Base-by-base conservation (phyloP, 2,888 invertebrate genomes). In the Trimorus sp. region DNA sequence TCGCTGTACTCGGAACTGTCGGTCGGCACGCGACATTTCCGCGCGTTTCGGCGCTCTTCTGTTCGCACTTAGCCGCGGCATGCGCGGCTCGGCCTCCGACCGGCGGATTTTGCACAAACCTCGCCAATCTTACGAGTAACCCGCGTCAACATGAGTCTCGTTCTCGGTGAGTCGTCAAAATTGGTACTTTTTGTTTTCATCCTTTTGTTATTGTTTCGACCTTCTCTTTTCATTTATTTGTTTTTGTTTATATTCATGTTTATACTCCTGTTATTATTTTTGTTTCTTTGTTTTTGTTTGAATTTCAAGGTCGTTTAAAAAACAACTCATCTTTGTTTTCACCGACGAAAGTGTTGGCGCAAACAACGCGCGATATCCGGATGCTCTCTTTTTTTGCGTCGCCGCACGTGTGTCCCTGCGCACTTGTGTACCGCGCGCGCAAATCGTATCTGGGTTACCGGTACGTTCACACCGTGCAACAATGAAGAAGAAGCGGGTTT, bases 1-100 rank as follows among this genome's bases (percentile, higher is more conserved):
- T 89, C 87, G 84, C 86, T 85, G 88, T 86, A 86, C 85, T 86
- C 85, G 87, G 81, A 79, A 79, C 79, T 78, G 84, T 78, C 69
- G 49, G 53, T 77, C 60, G 80, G 76, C 70, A 73, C 79, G 80
- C 82, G 77, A 82, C 76, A 82, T 76, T 84, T 84, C 84, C 84
- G 84, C 75, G 71, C 73, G 59, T 82, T 75, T 82, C 54, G 79
- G 79, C 48, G 54, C 66, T 49, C 36, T 48, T 79, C 74, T 70
- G 69, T 56, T 54, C 54, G 62, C 68, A 26, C 26, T 26, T 3
- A 26, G n/a, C 58, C 68, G 71, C 65, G 75, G 71, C 63, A 83
- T 76, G 76, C 79, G 76, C 79, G 69, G 63, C 62, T 66, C 68
- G 14, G 68, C 40, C 26, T 40, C 40, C 26, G 26, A 26, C 26